Evolutionary conservation across 2,113 vertebrate genomes (phyloP), one percentile per base, ranked within the genome.

Genomic region (Semicossyphus pulcher): DNA sequence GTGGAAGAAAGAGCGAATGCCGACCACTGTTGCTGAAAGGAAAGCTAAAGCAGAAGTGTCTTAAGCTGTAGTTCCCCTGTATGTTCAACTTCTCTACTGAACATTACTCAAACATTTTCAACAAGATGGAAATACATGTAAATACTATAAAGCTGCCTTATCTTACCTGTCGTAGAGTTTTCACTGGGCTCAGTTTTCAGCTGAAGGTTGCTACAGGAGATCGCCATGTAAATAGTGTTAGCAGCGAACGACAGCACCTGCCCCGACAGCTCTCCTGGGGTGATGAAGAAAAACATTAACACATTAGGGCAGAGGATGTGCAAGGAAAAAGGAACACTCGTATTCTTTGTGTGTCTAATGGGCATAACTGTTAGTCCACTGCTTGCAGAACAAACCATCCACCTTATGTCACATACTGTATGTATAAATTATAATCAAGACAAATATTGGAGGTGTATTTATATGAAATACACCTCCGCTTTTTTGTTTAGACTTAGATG

Each of bases 161-260:
- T 28, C 54, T 74, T 31, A 91, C 91, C 85, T 77, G 71, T 10
- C 11, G 28, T 2, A 9, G 51, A 41, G 15, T 28, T 26, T 72
- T 60, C 65, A 8, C 47, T 18, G 14, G 53, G 23, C 53, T 78
- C 79, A 10, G 34, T 52, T 73, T 90, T 86, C 15, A 75, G 53
- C 56, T 84, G 74, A 32, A 87, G 51, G 80, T 91, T 93, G 69
- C 93, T 91, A 77, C 93, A 94, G 75, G 93, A 93, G 47, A 95
- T 92, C 4, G 94, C 94, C 93, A 94, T 94, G 89, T 87, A 93
- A 86, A 95, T 87, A 16, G 94, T 95, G 84, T 91, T 94, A 44
- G 94, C 94, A 60, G 93, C 94, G n/a, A 94, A 91, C 4, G 93
- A 93, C 59, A 95, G 63, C 61, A 94, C 88, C 85, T 93, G 92